Conservation (phyloP, 1,140 invertebrate genomes). For the Drosophila navojoa region DNA sequence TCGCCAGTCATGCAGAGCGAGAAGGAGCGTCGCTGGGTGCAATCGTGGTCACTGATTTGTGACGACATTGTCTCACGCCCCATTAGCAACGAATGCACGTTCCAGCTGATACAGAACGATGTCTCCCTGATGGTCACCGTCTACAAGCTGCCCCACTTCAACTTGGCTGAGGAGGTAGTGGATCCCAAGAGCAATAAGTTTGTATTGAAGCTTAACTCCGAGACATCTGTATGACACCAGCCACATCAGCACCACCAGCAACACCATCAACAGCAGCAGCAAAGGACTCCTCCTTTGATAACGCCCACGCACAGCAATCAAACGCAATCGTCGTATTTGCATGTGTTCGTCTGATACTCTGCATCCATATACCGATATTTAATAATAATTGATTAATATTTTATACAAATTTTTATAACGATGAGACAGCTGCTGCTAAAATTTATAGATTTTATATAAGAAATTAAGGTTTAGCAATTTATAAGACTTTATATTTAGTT, state of each 20-base stretch:
- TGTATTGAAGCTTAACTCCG: constrained; percentile 96
- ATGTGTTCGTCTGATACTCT: constrained; percentile 72
- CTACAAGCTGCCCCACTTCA: constrained; percentile 94
- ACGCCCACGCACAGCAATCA: constrained; percentile 80
- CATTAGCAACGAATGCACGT: constrained; percentile 91
- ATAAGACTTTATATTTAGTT: too few relatives aligned
- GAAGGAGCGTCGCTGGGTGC: constrained; percentile 89
- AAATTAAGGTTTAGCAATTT: too few relatives aligned
- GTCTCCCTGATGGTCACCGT: constrained; percentile 95
- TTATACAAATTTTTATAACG: neutral
- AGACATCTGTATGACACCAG: constrained; percentile 95
- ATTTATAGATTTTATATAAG: neutral
- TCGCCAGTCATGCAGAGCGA: constrained; percentile 92
- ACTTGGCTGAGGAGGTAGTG: constrained; percentile 96
- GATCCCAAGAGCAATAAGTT: constrained; percentile 98
- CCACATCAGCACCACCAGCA: constrained; percentile 22
- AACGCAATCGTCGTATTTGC: constrained; percentile 79
- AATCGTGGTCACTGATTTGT: constrained; percentile 97
- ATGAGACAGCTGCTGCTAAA: neutral
- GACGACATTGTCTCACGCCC: constrained; percentile 94
- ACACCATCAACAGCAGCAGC: constrained; percentile 6
- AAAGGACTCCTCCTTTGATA: constrained; percentile 49
- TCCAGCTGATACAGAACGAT: constrained; percentile 97
- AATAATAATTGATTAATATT: neutral
- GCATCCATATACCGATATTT: neutral